Base-by-base conservation (phyloP, 2,888 invertebrate genomes). In the Zygothrica quintamaculata region DNA sequence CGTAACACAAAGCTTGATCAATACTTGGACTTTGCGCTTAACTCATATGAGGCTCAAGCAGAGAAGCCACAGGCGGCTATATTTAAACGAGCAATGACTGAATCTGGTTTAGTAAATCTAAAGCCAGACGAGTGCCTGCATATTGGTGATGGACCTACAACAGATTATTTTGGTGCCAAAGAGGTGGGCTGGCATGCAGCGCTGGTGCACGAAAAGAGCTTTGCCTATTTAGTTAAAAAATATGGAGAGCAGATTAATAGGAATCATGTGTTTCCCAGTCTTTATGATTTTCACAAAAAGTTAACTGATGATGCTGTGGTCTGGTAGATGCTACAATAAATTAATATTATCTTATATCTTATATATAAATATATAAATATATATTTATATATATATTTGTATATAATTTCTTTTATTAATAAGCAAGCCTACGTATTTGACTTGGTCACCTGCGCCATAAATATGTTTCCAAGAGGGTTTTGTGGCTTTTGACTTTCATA, bases 101-200 rank as follows among this genome's bases (percentile, higher is more conserved):
- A 86, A 52, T 92, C 93, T 5, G 90, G 91, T 8, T 72, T 92
- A 15, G 55, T 82, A 2, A 66, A 89, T 36, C 77, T 94, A 0
- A 88, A 91, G 50, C 93, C 95, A 0, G 87, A 92, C 0, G 93
- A 96, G 80, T 95, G 95, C 51, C 89, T 97, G 1, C 98, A 98
- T 88, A 92, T 98, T 46, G 98, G 98, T 0, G 96, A 98, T 91
- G 94, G 94, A 69, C 88, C 94, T 1, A 90, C 92, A 25, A 93
- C 94, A 29, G 98, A 98, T 90, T 98, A 95, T 89, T 74, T 93
- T 15, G 98, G 95, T 1, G 97, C 98, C 0, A 93, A 89, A 74
- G 92, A 92, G 15, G 94, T 94, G 1, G 95, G 96, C 1, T 97
- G 97, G 97, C 93, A 95, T 88, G 94, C 95, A 0, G 93, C 79